These are phyloP conservation scores for Spilosoma lubricipeda DNA, from an alignment of 2,888 invertebrate genomes.

Conservation along the genomic window DNA sequence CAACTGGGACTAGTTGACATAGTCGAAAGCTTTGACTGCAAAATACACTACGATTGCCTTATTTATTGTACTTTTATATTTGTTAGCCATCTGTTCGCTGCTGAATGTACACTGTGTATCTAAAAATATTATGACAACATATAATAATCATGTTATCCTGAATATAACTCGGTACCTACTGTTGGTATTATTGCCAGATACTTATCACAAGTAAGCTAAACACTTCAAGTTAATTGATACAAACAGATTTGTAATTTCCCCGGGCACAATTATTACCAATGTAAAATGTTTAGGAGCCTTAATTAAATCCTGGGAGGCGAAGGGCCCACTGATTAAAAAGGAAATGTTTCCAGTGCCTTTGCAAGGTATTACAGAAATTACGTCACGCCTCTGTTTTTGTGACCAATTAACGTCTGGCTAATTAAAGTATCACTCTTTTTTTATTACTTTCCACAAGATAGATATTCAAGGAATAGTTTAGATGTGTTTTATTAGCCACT, in stretches of 20 bases:
- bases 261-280: constrained; percentile 73
- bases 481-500: constrained; percentile 32
- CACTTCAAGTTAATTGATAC: constrained; percentile 67
- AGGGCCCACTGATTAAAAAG: constrained; percentile 69
- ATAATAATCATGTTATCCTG: background rate
- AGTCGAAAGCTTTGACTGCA: background rate
- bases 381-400: constrained; percentile 56
- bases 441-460: constrained; percentile 37
- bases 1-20: background rate
- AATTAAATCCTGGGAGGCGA: constrained; percentile 73
- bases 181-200: constrained; percentile 29
- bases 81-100: background rate
- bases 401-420: constrained; percentile 56
- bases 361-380: constrained; percentile 64
- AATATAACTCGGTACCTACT: background rate
- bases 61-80: background rate
- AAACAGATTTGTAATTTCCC: constrained; percentile 67
- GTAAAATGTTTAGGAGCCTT: constrained; percentile 75
- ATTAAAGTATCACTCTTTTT: constrained; percentile 53
- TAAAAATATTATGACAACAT: background rate
- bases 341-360: constrained; percentile 53
- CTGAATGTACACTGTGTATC: background rate
- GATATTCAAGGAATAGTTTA: constrained; percentile 14
- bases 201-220: constrained; percentile 49
- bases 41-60: background rate